A percentile compares a stretch with the other conserved stretches of the same genome.
Conservation (phyloP, 2,888 invertebrate genomes). For the Horisme vitalbata region DNA sequence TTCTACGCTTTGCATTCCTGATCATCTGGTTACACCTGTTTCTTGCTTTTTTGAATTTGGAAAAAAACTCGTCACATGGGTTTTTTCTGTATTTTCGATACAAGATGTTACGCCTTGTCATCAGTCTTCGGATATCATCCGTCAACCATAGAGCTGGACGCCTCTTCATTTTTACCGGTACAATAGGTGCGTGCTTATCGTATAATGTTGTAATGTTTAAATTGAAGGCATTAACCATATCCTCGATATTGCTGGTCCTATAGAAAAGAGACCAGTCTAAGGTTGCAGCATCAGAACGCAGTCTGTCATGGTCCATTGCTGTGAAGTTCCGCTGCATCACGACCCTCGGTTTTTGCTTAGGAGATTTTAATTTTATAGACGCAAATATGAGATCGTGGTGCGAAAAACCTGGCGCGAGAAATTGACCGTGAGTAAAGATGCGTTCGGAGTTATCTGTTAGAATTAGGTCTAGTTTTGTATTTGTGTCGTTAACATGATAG, state of each 20-base stretch:
- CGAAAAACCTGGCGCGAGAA: not conserved
- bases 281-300: not conserved
- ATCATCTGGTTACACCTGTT: slow-evolving; percentile 1
- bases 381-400: not conserved
- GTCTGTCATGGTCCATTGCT: not conserved
- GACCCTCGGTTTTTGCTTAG: not conserved
- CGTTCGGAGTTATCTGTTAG: not conserved
- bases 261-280: not conserved
- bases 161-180: slow-evolving; percentile 1
- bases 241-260: not conserved
- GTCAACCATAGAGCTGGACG: slow-evolving; percentile 1
- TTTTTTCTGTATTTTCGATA: not conserved
- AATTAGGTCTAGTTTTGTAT: not conserved
- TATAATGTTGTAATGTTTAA: not conserved
- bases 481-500: not conserved
- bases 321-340: slow-evolving; percentile 5
- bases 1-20: not conserved
- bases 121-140: not conserved
- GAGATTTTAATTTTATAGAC: not conserved
- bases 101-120: not conserved
- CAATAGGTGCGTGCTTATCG: slow-evolving; percentile 1
- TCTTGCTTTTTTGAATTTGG: not conserved
- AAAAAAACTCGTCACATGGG: not conserved
- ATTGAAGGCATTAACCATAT: not conserved
- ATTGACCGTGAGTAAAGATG: not conserved